These are phyloP conservation scores for Phalacrocorax pelagicus DNA, from an alignment of 2,113 vertebrate genomes.

Conservation along the genomic window DNA sequence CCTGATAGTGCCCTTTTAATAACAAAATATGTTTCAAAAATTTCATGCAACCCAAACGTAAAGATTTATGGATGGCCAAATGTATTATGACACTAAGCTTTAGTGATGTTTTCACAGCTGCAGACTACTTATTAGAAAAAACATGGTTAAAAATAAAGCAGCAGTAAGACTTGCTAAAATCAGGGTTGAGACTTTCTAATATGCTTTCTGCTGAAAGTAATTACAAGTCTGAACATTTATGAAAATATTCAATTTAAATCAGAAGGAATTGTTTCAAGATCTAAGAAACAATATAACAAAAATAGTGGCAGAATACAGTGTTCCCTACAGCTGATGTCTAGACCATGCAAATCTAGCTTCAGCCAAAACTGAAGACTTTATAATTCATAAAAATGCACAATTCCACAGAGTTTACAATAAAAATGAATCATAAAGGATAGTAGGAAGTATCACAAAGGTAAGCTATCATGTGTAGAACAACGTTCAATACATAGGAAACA, in stretches of 20 bases:
- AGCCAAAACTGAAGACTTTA: neutral
- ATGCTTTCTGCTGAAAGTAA: neutral
- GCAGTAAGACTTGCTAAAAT: neutral
- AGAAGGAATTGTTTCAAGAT: neutral
- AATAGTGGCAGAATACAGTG: neutral
- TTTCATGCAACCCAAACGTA: neutral
- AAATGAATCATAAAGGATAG: neutral
- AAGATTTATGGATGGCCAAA: slow-evolving; percentile 7
- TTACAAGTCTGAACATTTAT: neutral
- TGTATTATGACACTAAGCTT: neutral
- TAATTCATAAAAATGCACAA: neutral
- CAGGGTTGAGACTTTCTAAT: neutral
- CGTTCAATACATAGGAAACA: neutral
- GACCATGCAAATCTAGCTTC: neutral
- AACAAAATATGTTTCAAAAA: neutral
- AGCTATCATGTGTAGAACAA: neutral
- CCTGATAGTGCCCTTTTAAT: neutral
- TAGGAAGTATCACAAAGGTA: neutral
- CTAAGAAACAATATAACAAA: neutral
- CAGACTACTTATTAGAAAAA: neutral
- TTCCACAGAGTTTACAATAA: neutral
- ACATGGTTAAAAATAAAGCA: neutral
- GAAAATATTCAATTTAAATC: neutral
- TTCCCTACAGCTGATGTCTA: neutral
- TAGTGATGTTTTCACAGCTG: slow-evolving; percentile 27